These are phyloP conservation scores for Drosophila colorata DNA, from an alignment of 2,888 invertebrate species.

Conservation along the genomic window DNA sequence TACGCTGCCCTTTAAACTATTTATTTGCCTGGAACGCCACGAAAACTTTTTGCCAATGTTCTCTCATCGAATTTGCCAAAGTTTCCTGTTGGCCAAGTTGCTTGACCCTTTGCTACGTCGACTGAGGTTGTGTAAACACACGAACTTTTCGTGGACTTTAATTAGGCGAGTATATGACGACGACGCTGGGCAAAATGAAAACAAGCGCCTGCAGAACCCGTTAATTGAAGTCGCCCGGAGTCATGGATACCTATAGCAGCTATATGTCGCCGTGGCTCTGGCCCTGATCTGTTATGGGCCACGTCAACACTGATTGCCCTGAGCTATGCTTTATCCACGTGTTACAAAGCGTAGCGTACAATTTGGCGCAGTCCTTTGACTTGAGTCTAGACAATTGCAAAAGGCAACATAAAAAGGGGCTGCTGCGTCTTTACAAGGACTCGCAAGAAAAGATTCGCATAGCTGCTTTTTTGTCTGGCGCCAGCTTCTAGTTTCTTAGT, in stretches of 20 bases:
- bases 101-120: slow-evolving; percentile 14
- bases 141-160: slow-evolving; percentile 48
- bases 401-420: not conserved
- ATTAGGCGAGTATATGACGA: slow-evolving; percentile 38
- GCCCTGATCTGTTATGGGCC: slow-evolving; percentile 19
- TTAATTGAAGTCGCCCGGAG: slow-evolving; percentile 54
- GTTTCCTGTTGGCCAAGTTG: slow-evolving; percentile 16
- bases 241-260: slow-evolving; percentile 27
- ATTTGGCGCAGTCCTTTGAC: slow-evolving; percentile 67
- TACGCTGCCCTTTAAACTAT: slow-evolving; percentile 7
- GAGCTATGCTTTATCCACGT: slow-evolving; percentile 28
- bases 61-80: not conserved
- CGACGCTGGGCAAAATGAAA: slow-evolving; percentile 39
- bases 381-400: slow-evolving; percentile 66
- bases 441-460: slow-evolving; percentile 35
- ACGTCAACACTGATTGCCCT: slow-evolving; percentile 30
- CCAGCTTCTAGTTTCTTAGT: slow-evolving; percentile 28
- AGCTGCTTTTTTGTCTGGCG: slow-evolving; percentile 35
- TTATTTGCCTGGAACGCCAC: not conserved
- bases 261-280: slow-evolving; percentile 5
- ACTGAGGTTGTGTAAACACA: slow-evolving; percentile 36
- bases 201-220: slow-evolving; percentile 30
- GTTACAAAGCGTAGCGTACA: slow-evolving; percentile 46
- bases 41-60: not conserved
- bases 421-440: slow-evolving; percentile 4